Base-by-base conservation (phyloP, 2,113 vertebrate species). In the Meles meles region DNA sequence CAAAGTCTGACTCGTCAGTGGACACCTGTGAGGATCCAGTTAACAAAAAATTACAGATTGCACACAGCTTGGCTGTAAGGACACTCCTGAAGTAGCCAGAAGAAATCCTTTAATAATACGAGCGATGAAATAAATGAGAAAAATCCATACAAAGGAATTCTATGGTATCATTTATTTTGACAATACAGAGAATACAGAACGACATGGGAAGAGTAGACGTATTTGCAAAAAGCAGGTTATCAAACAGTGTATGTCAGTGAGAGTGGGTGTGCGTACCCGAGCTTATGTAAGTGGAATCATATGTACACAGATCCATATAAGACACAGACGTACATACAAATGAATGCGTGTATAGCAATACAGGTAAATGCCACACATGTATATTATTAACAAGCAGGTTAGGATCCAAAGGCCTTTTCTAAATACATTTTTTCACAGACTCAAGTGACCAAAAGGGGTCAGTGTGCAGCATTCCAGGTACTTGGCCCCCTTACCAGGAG, bases 291-390 rank as follows among this genome's bases (percentile, higher is more conserved):
- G 27, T 9, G 1, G 2, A 34, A 42, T 29, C 93, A 77, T 3
- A n/a, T 4, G 21, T 0, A 74, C 25, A 61, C 37, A 71, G 61
- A 47, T 25, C 76, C 44, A 25, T 42, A 42, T 1, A 15, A 27
- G 1, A 13, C 13, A 71, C 1, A 34, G 1, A 34, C 0, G 3
- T 80, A 44, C 6, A 52, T 31, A 23, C 29, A 88, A 69, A 39
- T 25, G 23, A 84, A n/a, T 5, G 13, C 6, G 11, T 14, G 12
- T 20, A 13, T 63, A 34, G 72, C n/a, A 84, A 72, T 15, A 42
- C 0, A 44, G 55, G 67, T 13, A 57, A 1, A 59, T 1, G 0
- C 31, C 2, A 74, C 63, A 88, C 47, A 83, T 0, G 9, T 4
- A 57, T 31, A 14, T 13, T 79, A 52, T 15, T 39, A 65, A 84